Percentiles rank a stretch among this genome's conserved stretches.
phyloP scores from a whole-genome alignment of 2,797 vertebrate genomes.

The Steatocranus sp. region DNA sequence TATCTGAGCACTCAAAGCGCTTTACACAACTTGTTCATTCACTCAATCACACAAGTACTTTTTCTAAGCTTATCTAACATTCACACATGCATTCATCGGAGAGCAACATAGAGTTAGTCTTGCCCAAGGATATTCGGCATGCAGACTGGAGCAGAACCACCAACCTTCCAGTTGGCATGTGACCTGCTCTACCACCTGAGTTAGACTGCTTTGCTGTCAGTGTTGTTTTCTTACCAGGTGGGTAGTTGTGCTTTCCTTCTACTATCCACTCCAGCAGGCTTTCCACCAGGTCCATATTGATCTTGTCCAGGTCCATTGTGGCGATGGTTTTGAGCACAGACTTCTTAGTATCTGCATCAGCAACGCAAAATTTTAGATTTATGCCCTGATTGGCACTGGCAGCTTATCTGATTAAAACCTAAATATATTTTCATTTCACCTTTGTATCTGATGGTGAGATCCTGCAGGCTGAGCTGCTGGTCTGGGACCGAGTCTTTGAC shows the following conservation, averaged over 20 bases:
- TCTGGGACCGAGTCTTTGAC: constrained; percentile 89
- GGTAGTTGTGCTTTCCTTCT: constrained; percentile 84
- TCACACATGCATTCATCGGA: not conserved
- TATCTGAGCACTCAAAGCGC: not conserved
- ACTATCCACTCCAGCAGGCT: constrained; percentile 94
- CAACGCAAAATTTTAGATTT: not conserved
- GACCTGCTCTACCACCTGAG: not conserved
- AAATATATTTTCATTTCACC: constrained; percentile 60
- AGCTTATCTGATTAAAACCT: not conserved
- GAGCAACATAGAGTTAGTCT: not conserved
- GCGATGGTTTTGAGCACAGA: constrained; percentile 88
- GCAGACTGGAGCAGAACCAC: not conserved
- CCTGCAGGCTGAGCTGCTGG: constrained; percentile 86
- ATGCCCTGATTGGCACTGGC: fast-evolving
- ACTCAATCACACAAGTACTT: not conserved
- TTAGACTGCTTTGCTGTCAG: not conserved
- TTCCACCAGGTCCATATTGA: constrained; percentile 96
- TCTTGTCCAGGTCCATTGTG: constrained; percentile 93
- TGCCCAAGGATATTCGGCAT: not conserved
- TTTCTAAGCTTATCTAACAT: not conserved
- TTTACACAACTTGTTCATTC: not conserved
- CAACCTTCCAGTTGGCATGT: not conserved
- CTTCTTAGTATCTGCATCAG: constrained; percentile 80
- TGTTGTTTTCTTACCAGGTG: constrained; percentile 77
- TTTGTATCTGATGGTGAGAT: constrained; percentile 85